phyloP scores from a whole-genome alignment of 2,113 vertebrate genomes.

The Pavo muticus region DNA sequence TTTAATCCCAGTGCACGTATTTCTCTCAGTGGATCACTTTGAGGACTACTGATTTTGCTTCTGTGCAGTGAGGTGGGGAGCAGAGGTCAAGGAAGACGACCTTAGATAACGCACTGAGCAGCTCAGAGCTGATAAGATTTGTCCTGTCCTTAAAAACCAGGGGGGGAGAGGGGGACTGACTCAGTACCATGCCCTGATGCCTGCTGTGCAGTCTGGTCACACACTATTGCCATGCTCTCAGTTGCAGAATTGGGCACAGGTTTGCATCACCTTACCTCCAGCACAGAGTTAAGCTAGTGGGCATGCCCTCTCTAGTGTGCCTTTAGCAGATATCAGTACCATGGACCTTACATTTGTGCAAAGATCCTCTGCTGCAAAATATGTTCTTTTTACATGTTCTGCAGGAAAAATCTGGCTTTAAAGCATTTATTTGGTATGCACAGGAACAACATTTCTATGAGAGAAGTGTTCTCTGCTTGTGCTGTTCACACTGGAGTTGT shows the following conservation, averaged over 20 bases:
- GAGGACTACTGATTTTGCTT: background rate
- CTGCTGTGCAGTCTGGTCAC: background rate
- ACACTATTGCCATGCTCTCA: rapidly evolving
- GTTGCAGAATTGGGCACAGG: background rate
- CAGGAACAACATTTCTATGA: background rate
- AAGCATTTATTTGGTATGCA: too few species aligned
- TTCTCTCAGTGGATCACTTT: background rate
- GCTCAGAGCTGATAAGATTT: background rate
- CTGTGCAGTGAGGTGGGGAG: background rate
- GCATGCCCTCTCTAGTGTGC: background rate
- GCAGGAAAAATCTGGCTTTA: background rate
- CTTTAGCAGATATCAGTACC: background rate
- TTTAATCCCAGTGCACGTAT: background rate
- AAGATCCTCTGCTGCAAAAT: background rate
- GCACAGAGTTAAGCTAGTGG: rapidly evolving
- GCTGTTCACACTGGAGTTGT: background rate
- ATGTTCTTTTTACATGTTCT: background rate
- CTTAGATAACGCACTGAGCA: background rate
- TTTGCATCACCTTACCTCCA: background rate
- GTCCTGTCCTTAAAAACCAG: background rate
- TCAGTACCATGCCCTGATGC: background rate
- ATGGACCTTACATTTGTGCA: background rate
- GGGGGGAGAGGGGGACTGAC: background rate
- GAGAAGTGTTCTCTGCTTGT: background rate
- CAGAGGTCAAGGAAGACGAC: background rate